These are phyloP conservation scores for Heliconius erato DNA, from an alignment of 2,888 invertebrate species.

Conservation along the genomic window DNA sequence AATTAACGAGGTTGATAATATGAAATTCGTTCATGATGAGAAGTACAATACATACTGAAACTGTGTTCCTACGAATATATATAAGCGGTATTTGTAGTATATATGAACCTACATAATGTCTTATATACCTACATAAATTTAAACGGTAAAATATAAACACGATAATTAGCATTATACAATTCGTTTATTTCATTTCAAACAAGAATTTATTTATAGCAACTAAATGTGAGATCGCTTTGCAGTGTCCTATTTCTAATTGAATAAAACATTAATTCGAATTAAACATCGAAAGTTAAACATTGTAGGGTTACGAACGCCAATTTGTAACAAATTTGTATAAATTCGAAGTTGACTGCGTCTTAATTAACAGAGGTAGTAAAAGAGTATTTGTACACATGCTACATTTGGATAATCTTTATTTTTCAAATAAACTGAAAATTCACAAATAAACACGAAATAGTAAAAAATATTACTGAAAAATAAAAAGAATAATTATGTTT, in stretches of 20 bases:
- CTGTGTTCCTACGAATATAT: too few species aligned
- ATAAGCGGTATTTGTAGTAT: too few species aligned
- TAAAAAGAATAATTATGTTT: too few species aligned
- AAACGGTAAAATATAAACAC: neutral
- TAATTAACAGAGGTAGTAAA: conserved; percentile 6
- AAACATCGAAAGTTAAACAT: conserved; percentile 16
- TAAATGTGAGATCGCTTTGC: neutral
- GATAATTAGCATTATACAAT: neutral
- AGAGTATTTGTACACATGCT: neutral
- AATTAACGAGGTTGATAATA: too few species aligned
- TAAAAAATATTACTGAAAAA: neutral
- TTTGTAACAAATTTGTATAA: conserved; percentile 11
- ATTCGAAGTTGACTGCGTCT: neutral
- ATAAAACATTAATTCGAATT: conserved; percentile 10
- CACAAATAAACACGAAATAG: too few species aligned
- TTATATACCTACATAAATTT: too few species aligned
- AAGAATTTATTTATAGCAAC: neutral
- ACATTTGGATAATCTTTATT: neutral
- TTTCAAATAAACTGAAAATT: neutral
- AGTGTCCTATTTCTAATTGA: conserved; percentile 19
- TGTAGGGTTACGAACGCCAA: conserved; percentile 8
- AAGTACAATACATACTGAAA: too few species aligned
- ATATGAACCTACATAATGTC: too few species aligned
- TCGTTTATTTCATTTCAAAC: neutral
- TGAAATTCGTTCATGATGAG: too few species aligned